A percentile compares a stretch with the other conserved stretches of the same genome.
Conservation (phyloP, 1,140 invertebrate species). For the Paralvinella palmiformis region DNA sequence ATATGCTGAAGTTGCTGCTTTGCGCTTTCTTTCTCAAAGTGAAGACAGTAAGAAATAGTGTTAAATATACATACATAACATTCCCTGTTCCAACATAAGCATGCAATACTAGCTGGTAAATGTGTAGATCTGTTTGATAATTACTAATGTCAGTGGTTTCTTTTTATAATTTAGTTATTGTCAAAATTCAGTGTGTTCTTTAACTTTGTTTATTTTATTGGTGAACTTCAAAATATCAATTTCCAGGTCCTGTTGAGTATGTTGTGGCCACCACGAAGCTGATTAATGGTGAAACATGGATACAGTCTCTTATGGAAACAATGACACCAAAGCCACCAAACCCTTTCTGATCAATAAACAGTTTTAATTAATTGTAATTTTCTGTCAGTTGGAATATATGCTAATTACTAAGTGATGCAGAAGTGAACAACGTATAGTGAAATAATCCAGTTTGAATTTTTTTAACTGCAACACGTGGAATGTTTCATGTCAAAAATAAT, state of each 20-base stretch:
- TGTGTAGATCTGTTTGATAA: not conserved
- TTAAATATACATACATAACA: not conserved
- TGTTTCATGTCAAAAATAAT: no score
- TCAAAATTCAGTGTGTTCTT: not conserved
- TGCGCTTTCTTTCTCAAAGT: slow-evolving; percentile 84
- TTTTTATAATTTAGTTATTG: not conserved
- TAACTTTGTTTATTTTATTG: not conserved
- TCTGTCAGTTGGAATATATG: no score
- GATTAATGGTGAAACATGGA: slow-evolving; percentile 81
- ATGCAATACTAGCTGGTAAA: not conserved
- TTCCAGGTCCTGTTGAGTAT: slow-evolving; percentile 80
- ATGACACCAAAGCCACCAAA: slow-evolving; percentile 37
- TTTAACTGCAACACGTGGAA: no score
- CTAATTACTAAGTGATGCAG: no score
- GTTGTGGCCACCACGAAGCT: slow-evolving; percentile 88
- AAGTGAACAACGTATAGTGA: no score
- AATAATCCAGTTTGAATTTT: no score
- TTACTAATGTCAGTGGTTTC: not conserved
- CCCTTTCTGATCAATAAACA: slow-evolving; percentile 34
- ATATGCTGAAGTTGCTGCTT: slow-evolving; percentile 86
- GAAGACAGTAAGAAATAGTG: slow-evolving; percentile 66
- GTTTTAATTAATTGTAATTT: no score
- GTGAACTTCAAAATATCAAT: not conserved
- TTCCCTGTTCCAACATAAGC: not conserved
- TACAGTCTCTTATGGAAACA: slow-evolving; percentile 67